Evolutionary conservation across 1,140 invertebrate genomes (phyloP), one percentile per base, ranked within the genome.

Genomic region (Asbolus verrucosus): DNA sequence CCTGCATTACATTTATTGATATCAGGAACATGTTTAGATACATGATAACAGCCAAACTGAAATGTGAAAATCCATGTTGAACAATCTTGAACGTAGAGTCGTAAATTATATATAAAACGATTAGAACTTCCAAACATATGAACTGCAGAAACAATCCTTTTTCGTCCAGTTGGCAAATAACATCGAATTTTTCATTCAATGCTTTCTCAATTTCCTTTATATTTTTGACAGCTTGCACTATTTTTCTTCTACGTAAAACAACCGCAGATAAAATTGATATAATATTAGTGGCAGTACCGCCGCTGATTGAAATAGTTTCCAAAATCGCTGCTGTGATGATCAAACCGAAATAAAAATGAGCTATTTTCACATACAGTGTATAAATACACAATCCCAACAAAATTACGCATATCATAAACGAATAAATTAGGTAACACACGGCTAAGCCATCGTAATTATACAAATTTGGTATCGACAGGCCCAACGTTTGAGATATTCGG

Each of bases 401-500:
- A 27, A 24, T 11, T 2, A 63, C 9, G 6, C 24, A 15, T 0
- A 63, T 6, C 16, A 41, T n/a, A 21, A 41, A n/a, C 6, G 61
- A 38, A 11, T 63, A 63, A 3, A 39, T 1, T n/a, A 41, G 39
- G 16, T 39, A 63, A 24, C 31, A 18, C 4, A 63, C 39, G 6
- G 31, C n/a, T 38, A 63, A 6, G 0, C 61, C 61, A 11, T 14
- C 9, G 11, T 63, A 63, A 41, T 39, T 63, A 8, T 9, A 63
- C n/a, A 41, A 41, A 63, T 63, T 21, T 9, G 61, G 61, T 24
- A 41, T n/a, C 11, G 61, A 39, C 33, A 63, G 19, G 13, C 33
- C 13, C 2, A 39, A 24, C 13, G 33, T 21, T 21, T 18, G 11
- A 27, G 33, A 63, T n/a, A 63, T 21, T 11, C n/a, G 11, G 2